These are phyloP conservation scores for Zoanthus gigantus DNA, from an alignment of 92 coral and sea anemone genomes.

Conservation along the genomic window DNA sequence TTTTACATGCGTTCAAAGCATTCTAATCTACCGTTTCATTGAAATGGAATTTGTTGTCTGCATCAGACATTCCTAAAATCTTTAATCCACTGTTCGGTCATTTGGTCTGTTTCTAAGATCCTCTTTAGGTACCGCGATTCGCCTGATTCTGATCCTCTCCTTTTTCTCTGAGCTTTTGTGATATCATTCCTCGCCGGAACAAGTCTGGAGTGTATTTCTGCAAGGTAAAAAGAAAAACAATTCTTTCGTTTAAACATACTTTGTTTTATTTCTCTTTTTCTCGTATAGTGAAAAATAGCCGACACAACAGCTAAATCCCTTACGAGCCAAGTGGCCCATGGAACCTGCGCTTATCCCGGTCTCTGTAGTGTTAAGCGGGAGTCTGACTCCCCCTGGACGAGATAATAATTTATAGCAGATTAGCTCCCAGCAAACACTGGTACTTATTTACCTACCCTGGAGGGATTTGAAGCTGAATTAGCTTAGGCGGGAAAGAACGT, in stretches of 20 bases:
- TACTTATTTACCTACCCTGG: no score
- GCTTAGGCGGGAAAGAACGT: no score
- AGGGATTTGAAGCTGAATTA: background rate
- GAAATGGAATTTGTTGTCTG: conserved; percentile 37
- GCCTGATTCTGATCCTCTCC: background rate
- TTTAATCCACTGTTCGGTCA: background rate
- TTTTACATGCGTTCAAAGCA: conserved; percentile 30
- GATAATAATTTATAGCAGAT: no score
- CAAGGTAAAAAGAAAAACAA: background rate
- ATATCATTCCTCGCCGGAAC: conserved; percentile 3
- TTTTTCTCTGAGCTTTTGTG: background rate
- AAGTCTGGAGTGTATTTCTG: conserved; percentile 31
- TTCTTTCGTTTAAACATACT: background rate
- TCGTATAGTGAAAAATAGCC: background rate
- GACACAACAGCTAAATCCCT: no score
- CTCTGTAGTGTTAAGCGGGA: no score
- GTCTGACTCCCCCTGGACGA: no score
- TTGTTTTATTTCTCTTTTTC: no score
- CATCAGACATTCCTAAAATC: background rate
- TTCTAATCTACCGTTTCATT: conserved; percentile 43
- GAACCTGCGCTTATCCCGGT: background rate
- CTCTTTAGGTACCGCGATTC: background rate
- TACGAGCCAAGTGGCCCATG: no score
- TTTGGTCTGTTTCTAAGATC: background rate
- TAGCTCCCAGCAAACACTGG: background rate